Conservation (phyloP, 2,113 vertebrate species). For the Chascanopsetta lugubris region DNA sequence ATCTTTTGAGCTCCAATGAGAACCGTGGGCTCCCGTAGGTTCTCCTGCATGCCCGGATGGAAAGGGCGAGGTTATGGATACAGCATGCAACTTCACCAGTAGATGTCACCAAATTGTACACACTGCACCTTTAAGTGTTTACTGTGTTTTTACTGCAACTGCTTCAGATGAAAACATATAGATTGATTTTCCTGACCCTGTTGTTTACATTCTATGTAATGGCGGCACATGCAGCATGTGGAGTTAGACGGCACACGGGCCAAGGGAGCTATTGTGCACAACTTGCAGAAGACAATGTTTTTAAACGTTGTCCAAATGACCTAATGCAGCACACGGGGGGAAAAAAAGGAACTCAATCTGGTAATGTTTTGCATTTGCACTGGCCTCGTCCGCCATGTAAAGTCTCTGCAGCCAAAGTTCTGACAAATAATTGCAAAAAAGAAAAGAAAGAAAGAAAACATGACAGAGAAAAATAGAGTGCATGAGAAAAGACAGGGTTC, state of each 20-base stretch:
- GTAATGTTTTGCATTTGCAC: neutral
- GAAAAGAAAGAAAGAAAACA: slow-evolving; percentile 10
- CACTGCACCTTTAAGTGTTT: too few species aligned
- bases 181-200: slow-evolving; percentile 39
- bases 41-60: too few species aligned
- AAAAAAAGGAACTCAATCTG: neutral
- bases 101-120: too few species aligned
- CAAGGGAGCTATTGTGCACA: slow-evolving; percentile 13
- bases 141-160: slow-evolving; percentile 40
- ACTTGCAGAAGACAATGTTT: neutral
- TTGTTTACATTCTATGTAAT: slow-evolving; percentile 30
- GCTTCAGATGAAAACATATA: slow-evolving; percentile 44
- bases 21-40: too few species aligned
- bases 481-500: slow-evolving; percentile 37
- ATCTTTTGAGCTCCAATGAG: too few species aligned
- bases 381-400: neutral
- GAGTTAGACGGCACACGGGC: neutral
- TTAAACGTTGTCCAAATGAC: slow-evolving; percentile 6
- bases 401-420: slow-evolving; percentile 5
- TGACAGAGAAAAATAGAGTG: slow-evolving; percentile 12
- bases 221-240: slow-evolving; percentile 1
- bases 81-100: too few species aligned
- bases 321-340: neutral
- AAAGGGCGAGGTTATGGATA: too few species aligned
- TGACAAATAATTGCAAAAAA: too few species aligned